phyloP scores from a whole-genome alignment of 1,140 invertebrate species.

The Meloidogyne floridensis region DNA sequence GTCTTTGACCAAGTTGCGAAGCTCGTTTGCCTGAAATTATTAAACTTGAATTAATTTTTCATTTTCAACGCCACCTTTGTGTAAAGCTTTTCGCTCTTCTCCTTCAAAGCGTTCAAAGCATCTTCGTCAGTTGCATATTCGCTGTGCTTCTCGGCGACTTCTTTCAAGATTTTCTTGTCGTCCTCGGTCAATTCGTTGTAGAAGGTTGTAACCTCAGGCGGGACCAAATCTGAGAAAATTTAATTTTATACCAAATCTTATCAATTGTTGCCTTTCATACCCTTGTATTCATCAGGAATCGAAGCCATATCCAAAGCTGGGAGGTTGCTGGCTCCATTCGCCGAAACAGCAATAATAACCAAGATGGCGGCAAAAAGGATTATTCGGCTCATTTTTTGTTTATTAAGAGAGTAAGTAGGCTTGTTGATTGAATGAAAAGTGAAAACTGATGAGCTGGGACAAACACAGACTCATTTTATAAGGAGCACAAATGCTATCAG shows the following conservation, averaged over 20 bases:
- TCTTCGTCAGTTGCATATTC: slow-evolving; percentile 42
- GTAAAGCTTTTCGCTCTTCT: slow-evolving; percentile 53
- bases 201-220: slow-evolving; percentile 51
- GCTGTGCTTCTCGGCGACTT: slow-evolving; percentile 47
- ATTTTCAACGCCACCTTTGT: slow-evolving; percentile 7
- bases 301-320: slow-evolving; percentile 10
- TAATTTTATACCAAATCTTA: too few relatives aligned
- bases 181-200: slow-evolving; percentile 53
- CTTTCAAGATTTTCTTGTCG: slow-evolving; percentile 52
- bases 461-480: slow-evolving; percentile 2
- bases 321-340: background rate
- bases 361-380: background rate
- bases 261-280: background rate
- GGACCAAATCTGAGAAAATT: slow-evolving; percentile 45
- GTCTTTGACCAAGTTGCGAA: slow-evolving; percentile 49
- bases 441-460: background rate
- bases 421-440: background rate
- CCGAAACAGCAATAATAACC: background rate
- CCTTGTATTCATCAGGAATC: slow-evolving; percentile 26
- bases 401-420: background rate
- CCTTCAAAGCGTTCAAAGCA: slow-evolving; percentile 51
- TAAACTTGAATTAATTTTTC: background rate
- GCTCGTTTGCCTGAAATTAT: slow-evolving; percentile 39
- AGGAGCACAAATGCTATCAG: background rate
- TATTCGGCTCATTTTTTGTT: background rate